Base-by-base conservation (phyloP, 2,113 vertebrate genomes). In the Eonycteris spelaea region DNA sequence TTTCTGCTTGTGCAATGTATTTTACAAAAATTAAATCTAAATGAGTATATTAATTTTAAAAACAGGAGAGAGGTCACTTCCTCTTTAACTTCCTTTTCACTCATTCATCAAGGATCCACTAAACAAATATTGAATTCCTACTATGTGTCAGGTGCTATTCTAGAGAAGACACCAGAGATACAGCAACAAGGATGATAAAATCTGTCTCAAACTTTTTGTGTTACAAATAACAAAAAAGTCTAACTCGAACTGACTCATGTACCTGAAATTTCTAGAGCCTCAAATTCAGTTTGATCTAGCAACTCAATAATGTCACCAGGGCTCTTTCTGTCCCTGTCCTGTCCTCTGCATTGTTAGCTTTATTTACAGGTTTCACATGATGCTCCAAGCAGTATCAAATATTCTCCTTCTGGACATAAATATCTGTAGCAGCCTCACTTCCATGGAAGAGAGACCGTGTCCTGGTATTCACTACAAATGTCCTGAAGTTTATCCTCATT, bases 41-140 rank as follows among this genome's bases (percentile, higher is more conserved):
- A 63, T 16, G 77, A 94, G 33, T 15, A 59, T 8, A 35, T 51
- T 38, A 61, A 45, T 55, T 79, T 53, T 43, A 67, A 86, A 86
- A 74, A 63, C 8, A 89, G 18, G 53, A 86, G 80, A 89, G 10
- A 9, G n/a, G 48, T 33, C 40, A 73, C 28, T 89, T 91, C 16
- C 8, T 70, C 16, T 71, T 83, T 88, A 84, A 88, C 7, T 55
- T 70, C 45, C 38, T 77, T 91, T 94, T 28, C 68, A 28, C 21
- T 79, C 71, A 70, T 61, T 78, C 40, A 61, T 74, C 22, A 43
- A 90, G 6, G 26, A 92, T 13, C 88, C 35, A 30, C 24, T 79
- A 75, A 94, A 86, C 8, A 89, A 84, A 90, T 79, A 75, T 18
- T 71, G 13, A 96, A 53, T 86, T 59, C 63, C 35, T 90, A 63